Percentiles rank a stretch among this genome's conserved stretches.
Evolutionary conservation across 2,113 vertebrate species (phyloP).

Genomic region (Seriola dumerili): DNA sequence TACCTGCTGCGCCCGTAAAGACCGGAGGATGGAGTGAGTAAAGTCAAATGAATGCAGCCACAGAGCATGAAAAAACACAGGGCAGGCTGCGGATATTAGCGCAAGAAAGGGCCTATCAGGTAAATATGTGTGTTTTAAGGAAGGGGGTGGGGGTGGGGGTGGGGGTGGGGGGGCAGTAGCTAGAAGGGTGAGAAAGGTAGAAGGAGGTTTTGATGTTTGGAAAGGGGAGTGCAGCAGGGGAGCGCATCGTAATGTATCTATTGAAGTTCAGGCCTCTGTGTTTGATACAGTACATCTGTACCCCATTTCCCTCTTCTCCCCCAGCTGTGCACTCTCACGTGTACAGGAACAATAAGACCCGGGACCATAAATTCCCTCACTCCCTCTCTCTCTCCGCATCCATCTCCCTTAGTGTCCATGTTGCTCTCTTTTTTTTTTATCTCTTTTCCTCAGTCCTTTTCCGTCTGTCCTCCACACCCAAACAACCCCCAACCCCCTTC

Average conservation of each 20-base stretch:
- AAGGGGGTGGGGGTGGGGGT: slow-evolving; percentile 4
- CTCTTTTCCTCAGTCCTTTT: slow-evolving; percentile 33
- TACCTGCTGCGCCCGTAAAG: slow-evolving; percentile 76
- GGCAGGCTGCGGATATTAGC: slow-evolving; percentile 63
- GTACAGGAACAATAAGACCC: slow-evolving; percentile 77
- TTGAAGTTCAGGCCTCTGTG: slow-evolving; percentile 77
- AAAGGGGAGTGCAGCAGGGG: slow-evolving; percentile 67
- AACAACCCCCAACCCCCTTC: not conserved
- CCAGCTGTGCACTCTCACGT: slow-evolving; percentile 80
- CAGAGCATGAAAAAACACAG: slow-evolving; percentile 28
- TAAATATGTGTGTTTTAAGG: slow-evolving; percentile 17
- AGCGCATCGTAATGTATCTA: slow-evolving; percentile 78
- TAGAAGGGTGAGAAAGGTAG: slow-evolving; percentile 76
- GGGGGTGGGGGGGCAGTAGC: slow-evolving; percentile 57
- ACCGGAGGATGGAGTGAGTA: slow-evolving; percentile 54
- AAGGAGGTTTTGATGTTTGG: slow-evolving; percentile 75
- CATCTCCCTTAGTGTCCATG: slow-evolving; percentile 62
- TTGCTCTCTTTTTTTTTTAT: slow-evolving; percentile 40
- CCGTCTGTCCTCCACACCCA: slow-evolving; percentile 30
- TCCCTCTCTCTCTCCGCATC: slow-evolving; percentile 53
- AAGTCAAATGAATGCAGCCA: slow-evolving; percentile 62
- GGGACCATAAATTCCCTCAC: slow-evolving; percentile 70
- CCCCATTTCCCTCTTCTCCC: slow-evolving; percentile 75
- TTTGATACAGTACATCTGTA: slow-evolving; percentile 83
- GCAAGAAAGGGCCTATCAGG: not conserved